Evolutionary conservation across 2,797 vertebrate species (phyloP).

Genomic region (Syndactyla subalaris): DNA sequence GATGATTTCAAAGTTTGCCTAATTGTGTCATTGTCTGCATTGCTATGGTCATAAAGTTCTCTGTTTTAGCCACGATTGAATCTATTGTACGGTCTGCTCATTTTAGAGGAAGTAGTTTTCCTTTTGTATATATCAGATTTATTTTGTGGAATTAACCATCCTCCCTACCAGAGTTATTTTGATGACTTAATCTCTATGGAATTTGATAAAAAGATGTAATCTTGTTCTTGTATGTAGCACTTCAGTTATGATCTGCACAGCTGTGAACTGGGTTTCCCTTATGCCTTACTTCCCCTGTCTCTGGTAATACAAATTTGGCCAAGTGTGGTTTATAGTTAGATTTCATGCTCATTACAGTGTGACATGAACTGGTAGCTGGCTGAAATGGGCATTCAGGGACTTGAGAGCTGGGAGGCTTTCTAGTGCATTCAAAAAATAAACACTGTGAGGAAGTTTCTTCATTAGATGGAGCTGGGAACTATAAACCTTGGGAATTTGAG

Average conservation of each 20-base stretch:
- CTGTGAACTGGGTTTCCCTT: slow-evolving; percentile 28
- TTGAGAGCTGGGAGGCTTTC: neutral
- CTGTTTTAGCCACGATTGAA: neutral
- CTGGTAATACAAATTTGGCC: slow-evolving; percentile 6
- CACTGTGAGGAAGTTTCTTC: slow-evolving; percentile 18
- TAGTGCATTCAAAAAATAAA: slow-evolving; percentile 46
- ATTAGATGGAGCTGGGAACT: slow-evolving; percentile 25
- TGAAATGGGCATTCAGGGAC: slow-evolving; percentile 40
- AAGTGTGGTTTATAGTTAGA: slow-evolving; percentile 54
- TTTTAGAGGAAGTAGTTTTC: neutral
- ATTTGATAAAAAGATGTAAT: slow-evolving; percentile 51
- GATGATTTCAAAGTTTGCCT: neutral
- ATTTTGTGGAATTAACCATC: slow-evolving; percentile 39
- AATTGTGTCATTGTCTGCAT: neutral
- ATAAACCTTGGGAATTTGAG: slow-evolving; percentile 52
- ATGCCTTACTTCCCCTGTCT: neutral
- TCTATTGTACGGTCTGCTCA: neutral
- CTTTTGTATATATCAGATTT: slow-evolving; percentile 29
- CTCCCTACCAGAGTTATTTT: slow-evolving; percentile 18
- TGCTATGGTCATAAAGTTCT: neutral
- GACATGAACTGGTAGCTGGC: slow-evolving; percentile 37
- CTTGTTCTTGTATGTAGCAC: slow-evolving; percentile 25
- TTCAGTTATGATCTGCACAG: slow-evolving; percentile 38
- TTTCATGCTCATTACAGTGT: slow-evolving; percentile 63
- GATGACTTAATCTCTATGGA: slow-evolving; percentile 38